These are phyloP conservation scores for Neostethus bicornis DNA, from an alignment of 2,797 vertebrate genomes.

Conservation along the genomic window DNA sequence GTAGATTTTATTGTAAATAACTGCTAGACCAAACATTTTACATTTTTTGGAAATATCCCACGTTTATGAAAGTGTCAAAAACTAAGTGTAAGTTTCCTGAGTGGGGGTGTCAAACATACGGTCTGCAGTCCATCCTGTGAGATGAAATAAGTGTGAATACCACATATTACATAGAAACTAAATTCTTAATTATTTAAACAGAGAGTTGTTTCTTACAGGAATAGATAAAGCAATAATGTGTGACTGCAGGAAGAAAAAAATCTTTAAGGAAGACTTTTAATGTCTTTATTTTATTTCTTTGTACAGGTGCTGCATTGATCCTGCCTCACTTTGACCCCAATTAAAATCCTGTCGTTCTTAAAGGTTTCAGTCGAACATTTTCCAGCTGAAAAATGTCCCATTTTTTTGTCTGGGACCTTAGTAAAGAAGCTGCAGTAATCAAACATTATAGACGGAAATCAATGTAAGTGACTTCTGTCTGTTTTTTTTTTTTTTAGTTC, in stretches of 20 bases:
- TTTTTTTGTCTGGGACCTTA: neutral
- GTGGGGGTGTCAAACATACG: too few relatives aligned
- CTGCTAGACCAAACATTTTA: too few relatives aligned
- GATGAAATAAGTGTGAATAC: too few relatives aligned
- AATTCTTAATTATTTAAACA: too few relatives aligned
- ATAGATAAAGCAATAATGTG: too few relatives aligned
- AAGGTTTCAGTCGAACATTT: neutral
- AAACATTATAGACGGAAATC: neutral
- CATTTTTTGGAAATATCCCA: too few relatives aligned
- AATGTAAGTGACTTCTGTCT: neutral
- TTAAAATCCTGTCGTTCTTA: neutral
- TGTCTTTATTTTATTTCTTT: neutral
- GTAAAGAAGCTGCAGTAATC: constrained; percentile 1
- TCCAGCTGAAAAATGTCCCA: neutral
- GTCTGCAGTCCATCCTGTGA: too few relatives aligned
- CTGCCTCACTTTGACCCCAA: neutral
- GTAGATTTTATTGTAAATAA: too few relatives aligned
- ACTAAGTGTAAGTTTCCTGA: too few relatives aligned
- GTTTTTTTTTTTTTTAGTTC: neutral
- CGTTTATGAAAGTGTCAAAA: too few relatives aligned
- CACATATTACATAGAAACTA: too few relatives aligned
- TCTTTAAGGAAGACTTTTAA: neutral
- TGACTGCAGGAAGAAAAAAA: neutral
- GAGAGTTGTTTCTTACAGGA: too few relatives aligned
- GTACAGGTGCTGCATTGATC: neutral